Base-by-base conservation (phyloP, 1,140 invertebrate genomes). In the Ceratina australensis region DNA sequence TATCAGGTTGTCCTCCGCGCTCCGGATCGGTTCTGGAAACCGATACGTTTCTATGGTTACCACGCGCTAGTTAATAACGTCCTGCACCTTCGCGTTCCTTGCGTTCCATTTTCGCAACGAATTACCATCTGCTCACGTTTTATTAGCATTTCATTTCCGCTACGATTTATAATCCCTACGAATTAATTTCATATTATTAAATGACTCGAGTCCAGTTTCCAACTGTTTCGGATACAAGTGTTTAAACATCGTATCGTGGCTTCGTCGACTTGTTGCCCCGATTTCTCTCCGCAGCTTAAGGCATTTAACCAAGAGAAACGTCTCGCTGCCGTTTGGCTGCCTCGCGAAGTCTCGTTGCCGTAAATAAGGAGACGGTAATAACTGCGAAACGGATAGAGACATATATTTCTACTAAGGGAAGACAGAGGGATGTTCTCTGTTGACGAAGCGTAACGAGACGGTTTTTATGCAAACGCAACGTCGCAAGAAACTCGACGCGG, bases 351-450 rank as follows among this genome's bases (percentile, higher is more conserved):
- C 64, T 66, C 64, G 64, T 16, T 1, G 7, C 26, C 47, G 15
- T 63, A 72, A 72, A 28, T 61, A 63, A 72, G 22, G 47, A 10
- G 47, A 26, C 47, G 16, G 71, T 64, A 54, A 64, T 72, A 72
- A 63, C 59, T 10, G 2, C 64, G 47, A 66, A 22, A 20, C 0
- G 24, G 28, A 8, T 28, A 22, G 10, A 24, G 57, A 16, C 22
- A 42, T 52, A 26, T 61, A 63, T 63, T 60, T 64, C 63, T n/a
- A 26, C 16, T 12, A 10, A 20, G 22, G 42, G 28, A 72, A 61
- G 47, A 28, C 12, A 42, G 33, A 10, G 33, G 0, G 10, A n/a
- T 12, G 18, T n/a, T 15, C 13, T 28, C 26, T 1, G 5, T 22
- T 60, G 28, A 12, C 47, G 20, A 54, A 5, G 15, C 18, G 28